phyloP scores from a whole-genome alignment of 2,113 vertebrate species.

The Mohoua ochrocephala region DNA sequence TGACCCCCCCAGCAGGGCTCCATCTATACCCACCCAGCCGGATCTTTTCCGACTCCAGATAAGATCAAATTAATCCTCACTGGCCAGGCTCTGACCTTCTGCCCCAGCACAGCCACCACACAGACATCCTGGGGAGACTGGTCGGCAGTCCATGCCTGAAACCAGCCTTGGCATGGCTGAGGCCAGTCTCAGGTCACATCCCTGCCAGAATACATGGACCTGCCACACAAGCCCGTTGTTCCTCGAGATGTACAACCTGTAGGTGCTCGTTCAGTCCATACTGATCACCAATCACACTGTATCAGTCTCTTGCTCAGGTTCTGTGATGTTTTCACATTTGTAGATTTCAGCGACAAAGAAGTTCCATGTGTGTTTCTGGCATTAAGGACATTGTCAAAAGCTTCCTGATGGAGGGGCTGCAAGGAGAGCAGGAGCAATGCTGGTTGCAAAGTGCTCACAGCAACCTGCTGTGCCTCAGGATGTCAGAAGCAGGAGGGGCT shows the following conservation, averaged over 20 bases:
- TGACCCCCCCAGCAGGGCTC: not conserved
- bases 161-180: not conserved
- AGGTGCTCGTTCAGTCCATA: not conserved
- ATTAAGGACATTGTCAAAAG: not conserved
- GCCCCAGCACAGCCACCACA: not conserved
- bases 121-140: not conserved
- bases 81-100: not conserved
- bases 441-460: not conserved
- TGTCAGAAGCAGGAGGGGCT: fast-evolving
- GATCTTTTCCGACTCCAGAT: not conserved
- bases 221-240: fast-evolving
- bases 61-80: not conserved
- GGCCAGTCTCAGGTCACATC: not conserved
- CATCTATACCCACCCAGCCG: not conserved
- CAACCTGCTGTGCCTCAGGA: not conserved
- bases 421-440: not conserved
- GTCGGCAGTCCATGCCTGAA: not conserved
- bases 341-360: not conserved
- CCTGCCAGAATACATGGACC: not conserved
- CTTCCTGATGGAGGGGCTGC: not conserved
- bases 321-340: not conserved
- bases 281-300: not conserved
- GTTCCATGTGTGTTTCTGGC: not conserved
- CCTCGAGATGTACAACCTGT: not conserved
- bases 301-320: not conserved